These are phyloP conservation scores for Spisula solida DNA, from an alignment of 2,888 invertebrate genomes.

Conservation along the genomic window DNA sequence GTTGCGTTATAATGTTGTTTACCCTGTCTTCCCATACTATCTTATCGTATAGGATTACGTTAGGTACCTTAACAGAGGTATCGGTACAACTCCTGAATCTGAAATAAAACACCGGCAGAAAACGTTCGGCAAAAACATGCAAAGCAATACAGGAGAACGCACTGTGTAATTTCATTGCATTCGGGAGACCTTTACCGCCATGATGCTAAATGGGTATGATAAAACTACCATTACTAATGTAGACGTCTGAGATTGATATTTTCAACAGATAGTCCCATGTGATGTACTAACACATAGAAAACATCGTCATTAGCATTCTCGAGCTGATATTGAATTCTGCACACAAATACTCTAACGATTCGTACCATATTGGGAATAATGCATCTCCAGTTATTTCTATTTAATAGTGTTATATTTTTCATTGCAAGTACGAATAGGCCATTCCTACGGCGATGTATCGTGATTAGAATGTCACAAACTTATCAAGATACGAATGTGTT, in stretches of 20 bases:
- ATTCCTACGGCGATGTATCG: too few species aligned
- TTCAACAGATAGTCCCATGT: constrained; percentile 4
- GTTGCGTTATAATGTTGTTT: too few species aligned
- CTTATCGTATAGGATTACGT: too few species aligned
- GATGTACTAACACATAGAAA: neutral
- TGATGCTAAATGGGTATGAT: neutral
- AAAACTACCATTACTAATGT: neutral
- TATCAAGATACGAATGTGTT: too few species aligned
- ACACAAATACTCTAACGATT: neutral
- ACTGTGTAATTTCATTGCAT: neutral
- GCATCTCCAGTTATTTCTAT: neutral
- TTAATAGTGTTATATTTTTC: neutral
- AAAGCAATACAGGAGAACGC: neutral
- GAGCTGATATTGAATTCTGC: neutral
- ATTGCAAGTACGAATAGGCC: neutral
- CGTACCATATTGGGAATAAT: neutral
- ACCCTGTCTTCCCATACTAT: too few species aligned
- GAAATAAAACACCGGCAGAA: too few species aligned
- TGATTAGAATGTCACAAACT: too few species aligned
- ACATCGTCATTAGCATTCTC: neutral
- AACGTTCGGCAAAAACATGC: too few species aligned
- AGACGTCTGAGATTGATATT: neutral
- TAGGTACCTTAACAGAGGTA: too few species aligned
- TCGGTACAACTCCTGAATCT: too few species aligned
- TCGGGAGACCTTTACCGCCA: neutral